Evolutionary conservation across 2,888 invertebrate species (phyloP).

Genomic region (Meteorus colon): DNA sequence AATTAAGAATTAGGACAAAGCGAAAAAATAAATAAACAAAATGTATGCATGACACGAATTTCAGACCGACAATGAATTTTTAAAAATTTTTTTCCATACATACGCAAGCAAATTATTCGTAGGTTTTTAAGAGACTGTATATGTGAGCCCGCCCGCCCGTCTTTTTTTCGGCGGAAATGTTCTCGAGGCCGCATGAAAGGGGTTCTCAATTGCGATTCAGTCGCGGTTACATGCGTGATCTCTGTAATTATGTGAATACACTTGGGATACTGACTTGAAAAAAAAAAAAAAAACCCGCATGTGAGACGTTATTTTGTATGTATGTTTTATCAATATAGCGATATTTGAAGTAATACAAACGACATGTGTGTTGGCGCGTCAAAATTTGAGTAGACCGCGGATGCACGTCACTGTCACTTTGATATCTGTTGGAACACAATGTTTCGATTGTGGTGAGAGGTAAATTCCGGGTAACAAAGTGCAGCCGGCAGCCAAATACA

Average conservation of each 20-base stretch:
- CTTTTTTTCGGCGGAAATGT: slow-evolving; percentile 64
- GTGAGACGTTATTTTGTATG: too few relatives aligned
- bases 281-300: not conserved
- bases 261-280: not conserved
- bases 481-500: not conserved
- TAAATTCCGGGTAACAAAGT: not conserved
- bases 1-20: too few relatives aligned
- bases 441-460: not conserved
- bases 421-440: not conserved
- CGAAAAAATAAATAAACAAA: not conserved
- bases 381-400: not conserved
- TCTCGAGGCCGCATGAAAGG: slow-evolving; percentile 62
- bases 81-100: not conserved
- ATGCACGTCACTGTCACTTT: not conserved
- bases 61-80: not conserved
- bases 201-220: slow-evolving; percentile 51
- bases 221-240: slow-evolving; percentile 19
- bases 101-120: not conserved
- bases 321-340: too few relatives aligned
- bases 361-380: slow-evolving; percentile 2
- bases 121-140: not conserved
- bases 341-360: too few relatives aligned
- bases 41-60: not conserved
- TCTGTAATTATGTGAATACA: slow-evolving; percentile 2
- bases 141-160: slow-evolving; percentile 36